A percentile compares a stretch with the other conserved stretches of the same genome.
Conservation (phyloP, 2,113 vertebrate genomes). For the Scartelaos histophorus region DNA sequence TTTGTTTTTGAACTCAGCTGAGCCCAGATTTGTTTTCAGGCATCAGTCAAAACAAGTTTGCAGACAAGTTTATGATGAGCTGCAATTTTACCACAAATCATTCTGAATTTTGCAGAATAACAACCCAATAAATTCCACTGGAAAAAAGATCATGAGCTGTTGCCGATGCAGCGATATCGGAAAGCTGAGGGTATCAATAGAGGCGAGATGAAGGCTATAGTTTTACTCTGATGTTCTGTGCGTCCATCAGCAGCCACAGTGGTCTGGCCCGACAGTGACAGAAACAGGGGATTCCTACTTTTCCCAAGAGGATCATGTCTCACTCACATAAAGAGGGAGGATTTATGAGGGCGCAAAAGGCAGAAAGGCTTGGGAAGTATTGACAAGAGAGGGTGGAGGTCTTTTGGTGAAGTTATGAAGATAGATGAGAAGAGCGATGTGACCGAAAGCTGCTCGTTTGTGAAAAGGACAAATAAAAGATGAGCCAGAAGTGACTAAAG, state of each 20-base stretch:
- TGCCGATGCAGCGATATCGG: neutral
- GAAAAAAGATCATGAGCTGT: neutral
- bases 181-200: constrained; percentile 11
- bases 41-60: neutral
- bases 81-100: constrained; percentile 6
- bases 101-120: constrained; percentile 2
- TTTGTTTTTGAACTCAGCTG: constrained; percentile 34
- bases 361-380: constrained; percentile 31
- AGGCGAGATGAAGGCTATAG: neutral
- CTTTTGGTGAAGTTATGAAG: neutral
- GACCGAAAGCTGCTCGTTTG: neutral
- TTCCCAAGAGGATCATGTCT: constrained; percentile 68
- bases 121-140: neutral
- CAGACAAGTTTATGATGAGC: constrained; percentile 1
- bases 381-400: constrained; percentile 11
- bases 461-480: neutral
- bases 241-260: constrained; percentile 9
- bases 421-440: constrained; percentile 10
- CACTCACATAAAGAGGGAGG: constrained; percentile 49
- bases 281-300: constrained; percentile 2
- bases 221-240: neutral
- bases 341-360: constrained; percentile 48
- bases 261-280: constrained; percentile 9
- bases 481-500: neutral
- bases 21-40: neutral